Conservation (phyloP, 2,797 vertebrate genomes). For the Gadopsis marmoratus region DNA sequence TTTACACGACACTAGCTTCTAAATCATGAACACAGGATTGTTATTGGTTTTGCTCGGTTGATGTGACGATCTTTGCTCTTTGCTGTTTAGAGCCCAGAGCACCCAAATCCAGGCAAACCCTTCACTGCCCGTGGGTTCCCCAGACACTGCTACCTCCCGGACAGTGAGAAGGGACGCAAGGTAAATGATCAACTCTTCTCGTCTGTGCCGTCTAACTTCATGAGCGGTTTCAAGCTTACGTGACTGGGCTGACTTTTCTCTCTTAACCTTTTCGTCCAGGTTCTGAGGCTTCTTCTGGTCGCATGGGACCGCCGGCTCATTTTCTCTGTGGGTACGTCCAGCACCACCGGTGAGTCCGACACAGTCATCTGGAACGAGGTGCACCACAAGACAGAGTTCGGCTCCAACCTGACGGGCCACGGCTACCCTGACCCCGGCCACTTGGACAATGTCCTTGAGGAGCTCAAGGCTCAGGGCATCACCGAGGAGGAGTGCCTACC, state of each 20-base stretch:
- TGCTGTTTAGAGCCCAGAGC: slow-evolving; percentile 89
- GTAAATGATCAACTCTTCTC: slow-evolving; percentile 73
- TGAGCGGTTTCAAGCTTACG: neutral
- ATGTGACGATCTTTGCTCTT: slow-evolving; percentile 20
- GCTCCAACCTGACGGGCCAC: slow-evolving; percentile 95
- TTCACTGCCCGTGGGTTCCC: slow-evolving; percentile 96
- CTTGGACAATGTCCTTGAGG: slow-evolving; percentile 95
- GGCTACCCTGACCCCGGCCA: slow-evolving; percentile 95
- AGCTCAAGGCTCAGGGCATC: slow-evolving; percentile 95
- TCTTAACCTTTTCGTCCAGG: slow-evolving; percentile 72
- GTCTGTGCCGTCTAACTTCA: neutral
- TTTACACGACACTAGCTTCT: neutral
- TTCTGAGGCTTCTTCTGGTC: slow-evolving; percentile 92
- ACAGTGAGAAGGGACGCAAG: slow-evolving; percentile 95
- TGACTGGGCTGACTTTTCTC: neutral
- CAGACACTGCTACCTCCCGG: slow-evolving; percentile 96
- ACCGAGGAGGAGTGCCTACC: slow-evolving; percentile 89
- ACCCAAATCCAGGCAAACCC: slow-evolving; percentile 94
- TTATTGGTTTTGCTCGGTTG: neutral
- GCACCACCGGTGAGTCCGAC: slow-evolving; percentile 95
- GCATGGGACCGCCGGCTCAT: slow-evolving; percentile 96
- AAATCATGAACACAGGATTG: neutral
- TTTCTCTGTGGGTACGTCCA: slow-evolving; percentile 95
- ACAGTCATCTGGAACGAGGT: slow-evolving; percentile 98
- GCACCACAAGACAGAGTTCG: slow-evolving; percentile 97